A percentile compares a stretch with the other conserved stretches of the same genome.
phyloP scores from a whole-genome alignment of 2,113 vertebrate genomes.

The Paracanthobrama guichenoti region DNA sequence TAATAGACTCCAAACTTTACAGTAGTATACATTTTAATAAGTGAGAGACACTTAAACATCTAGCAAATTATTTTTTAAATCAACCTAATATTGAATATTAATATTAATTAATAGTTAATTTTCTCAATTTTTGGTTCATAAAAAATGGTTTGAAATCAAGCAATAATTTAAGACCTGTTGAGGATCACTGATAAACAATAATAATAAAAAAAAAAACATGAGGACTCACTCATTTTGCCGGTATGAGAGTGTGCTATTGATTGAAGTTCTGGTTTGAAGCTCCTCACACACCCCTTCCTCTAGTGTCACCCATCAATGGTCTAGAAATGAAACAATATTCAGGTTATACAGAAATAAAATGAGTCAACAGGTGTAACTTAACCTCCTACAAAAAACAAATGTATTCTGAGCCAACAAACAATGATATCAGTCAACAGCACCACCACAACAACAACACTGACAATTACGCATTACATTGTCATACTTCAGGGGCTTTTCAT shows the following conservation, averaged over 20 bases:
- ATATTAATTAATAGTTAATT: not conserved
- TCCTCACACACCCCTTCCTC: constrained; percentile 60
- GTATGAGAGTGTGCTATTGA: constrained; percentile 50
- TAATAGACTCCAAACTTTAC: too few relatives aligned
- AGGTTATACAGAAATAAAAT: constrained; percentile 4
- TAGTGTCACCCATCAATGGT: constrained; percentile 57
- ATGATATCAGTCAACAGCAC: not conserved
- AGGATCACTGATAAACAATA: not conserved
- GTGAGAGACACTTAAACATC: not conserved
- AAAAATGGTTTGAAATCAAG: not conserved
- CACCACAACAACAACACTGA: not conserved
- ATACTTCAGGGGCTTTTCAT: not conserved
- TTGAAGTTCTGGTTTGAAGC: constrained; percentile 29
- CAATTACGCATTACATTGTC: not conserved
- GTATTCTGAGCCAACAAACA: not conserved
- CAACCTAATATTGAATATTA: not conserved
- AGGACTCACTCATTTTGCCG: constrained; percentile 76
- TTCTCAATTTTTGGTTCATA: not conserved
- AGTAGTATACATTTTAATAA: not conserved
- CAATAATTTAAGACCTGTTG: not conserved
- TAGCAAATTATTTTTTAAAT: not conserved
- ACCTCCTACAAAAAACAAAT: not conserved
- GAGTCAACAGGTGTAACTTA: not conserved
- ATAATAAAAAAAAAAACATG: not conserved
- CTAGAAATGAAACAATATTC: constrained; percentile 53